Conservation (phyloP, 2,113 vertebrate species). For the Cricetomys ansorgei region DNA sequence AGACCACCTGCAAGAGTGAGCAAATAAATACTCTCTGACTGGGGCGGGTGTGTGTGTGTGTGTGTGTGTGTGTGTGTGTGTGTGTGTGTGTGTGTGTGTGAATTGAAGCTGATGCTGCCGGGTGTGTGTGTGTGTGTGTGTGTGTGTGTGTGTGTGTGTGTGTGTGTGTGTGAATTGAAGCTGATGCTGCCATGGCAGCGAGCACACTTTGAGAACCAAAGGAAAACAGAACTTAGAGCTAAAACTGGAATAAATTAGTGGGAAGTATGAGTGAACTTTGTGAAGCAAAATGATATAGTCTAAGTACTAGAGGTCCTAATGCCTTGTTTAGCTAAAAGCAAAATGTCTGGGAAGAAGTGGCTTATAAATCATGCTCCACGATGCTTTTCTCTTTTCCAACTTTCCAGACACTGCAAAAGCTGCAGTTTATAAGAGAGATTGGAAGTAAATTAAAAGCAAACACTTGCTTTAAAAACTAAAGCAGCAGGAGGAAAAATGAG, state of each 20-base stretch:
- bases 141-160: too few species aligned
- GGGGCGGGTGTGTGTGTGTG: too few species aligned
- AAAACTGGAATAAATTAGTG: constrained; percentile 2
- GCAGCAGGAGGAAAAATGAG: background rate
- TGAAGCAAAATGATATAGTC: background rate
- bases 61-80: too few species aligned
- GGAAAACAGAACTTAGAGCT: constrained; percentile 10
- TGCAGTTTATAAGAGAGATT: background rate
- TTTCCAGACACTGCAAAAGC: background rate
- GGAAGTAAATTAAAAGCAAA: background rate
- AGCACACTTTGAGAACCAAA: background rate
- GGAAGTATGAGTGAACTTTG: background rate
- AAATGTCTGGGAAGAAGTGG: background rate
- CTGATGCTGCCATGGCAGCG: background rate
- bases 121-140: too few species aligned
- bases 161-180: background rate
- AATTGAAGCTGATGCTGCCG: too few species aligned
- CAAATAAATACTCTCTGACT: background rate
- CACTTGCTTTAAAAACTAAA: background rate
- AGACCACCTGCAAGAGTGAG: background rate
- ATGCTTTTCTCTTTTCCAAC: background rate
- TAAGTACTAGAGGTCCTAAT: too few species aligned
- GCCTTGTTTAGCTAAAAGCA: background rate
- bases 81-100: too few species aligned
- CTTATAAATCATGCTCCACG: background rate